A percentile compares a stretch with the other conserved stretches of the same genome.
These are phyloP conservation scores for Syngnathus typhle DNA, from an alignment of 2,113 vertebrate genomes.

Conservation along the genomic window DNA sequence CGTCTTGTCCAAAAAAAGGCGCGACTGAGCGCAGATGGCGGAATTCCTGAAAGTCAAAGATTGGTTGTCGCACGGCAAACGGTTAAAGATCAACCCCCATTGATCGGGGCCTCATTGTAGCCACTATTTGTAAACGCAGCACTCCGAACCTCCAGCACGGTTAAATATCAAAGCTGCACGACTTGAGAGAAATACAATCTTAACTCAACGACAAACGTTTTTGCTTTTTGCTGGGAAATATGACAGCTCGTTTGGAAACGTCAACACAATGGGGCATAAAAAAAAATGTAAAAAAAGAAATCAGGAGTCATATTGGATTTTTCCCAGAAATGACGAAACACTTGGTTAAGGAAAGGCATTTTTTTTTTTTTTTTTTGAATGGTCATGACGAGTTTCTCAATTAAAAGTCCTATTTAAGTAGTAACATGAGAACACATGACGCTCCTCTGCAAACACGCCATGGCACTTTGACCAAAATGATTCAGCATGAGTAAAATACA, in stretches of 20 bases:
- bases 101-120: conserved; percentile 66
- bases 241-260: conserved; percentile 17
- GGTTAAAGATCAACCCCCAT: conserved; percentile 77
- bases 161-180: conserved; percentile 44
- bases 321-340: conserved; percentile 32
- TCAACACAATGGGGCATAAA: neutral
- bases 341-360: neutral
- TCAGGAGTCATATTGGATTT: neutral
- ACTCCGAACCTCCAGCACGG: conserved; percentile 20
- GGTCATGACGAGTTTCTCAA: neutral
- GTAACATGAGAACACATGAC: conserved; percentile 34
- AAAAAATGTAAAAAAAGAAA: conserved; percentile 30
- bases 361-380: neutral
- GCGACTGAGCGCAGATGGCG: conserved; percentile 51
- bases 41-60: conserved; percentile 55
- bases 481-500: neutral
- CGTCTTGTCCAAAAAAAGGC: conserved; percentile 66
- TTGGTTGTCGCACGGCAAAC: conserved; percentile 59
- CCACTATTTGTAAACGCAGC: conserved; percentile 60
- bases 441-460: conserved; percentile 50
- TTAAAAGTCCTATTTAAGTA: neutral
- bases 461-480: conserved; percentile 67
- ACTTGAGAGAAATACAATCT: neutral
- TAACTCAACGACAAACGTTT: neutral
- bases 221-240: neutral